Evolutionary conservation across 2,113 vertebrate species (phyloP).

Genomic region (Leiothrix lutea): DNA sequence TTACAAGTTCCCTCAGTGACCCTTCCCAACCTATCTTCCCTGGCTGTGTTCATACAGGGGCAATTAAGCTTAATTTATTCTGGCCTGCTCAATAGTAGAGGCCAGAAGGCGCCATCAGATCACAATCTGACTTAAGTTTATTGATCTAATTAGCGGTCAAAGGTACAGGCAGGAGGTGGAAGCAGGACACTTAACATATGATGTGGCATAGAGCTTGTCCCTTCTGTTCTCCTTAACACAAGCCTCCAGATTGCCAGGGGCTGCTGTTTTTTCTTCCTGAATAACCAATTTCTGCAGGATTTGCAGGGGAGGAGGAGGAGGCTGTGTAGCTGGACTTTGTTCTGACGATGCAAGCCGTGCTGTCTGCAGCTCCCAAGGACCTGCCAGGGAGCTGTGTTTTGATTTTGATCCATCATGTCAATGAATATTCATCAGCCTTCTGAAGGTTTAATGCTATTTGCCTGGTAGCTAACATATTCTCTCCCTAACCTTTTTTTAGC

Average conservation of each 20-base stretch:
- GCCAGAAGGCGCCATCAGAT: constrained; percentile 50
- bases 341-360: not conserved
- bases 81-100: not conserved
- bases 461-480: constrained; percentile 10
- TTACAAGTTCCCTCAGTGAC: not conserved
- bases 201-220: not conserved
- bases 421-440: constrained; percentile 50
- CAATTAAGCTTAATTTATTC: constrained; percentile 54
- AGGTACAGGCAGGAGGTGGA: not conserved
- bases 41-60: not conserved
- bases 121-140: constrained; percentile 13
- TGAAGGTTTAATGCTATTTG: constrained; percentile 6
- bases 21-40: not conserved
- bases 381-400: not conserved
- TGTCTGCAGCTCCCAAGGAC: not conserved
- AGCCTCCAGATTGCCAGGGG: not conserved
- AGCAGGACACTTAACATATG: not conserved
- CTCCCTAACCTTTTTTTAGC: constrained; percentile 14
- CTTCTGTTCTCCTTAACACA: not conserved
- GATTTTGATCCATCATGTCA: constrained; percentile 12
- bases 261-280: not conserved
- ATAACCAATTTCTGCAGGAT: constrained; percentile 7
- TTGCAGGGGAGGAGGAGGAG: not conserved
- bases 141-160: constrained; percentile 45
- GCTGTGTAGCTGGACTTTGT: not conserved